Percentiles rank a stretch among this genome's conserved stretches.
phyloP scores from a whole-genome alignment of 1,140 invertebrate species.

The Campoletis sonorensis region DNA sequence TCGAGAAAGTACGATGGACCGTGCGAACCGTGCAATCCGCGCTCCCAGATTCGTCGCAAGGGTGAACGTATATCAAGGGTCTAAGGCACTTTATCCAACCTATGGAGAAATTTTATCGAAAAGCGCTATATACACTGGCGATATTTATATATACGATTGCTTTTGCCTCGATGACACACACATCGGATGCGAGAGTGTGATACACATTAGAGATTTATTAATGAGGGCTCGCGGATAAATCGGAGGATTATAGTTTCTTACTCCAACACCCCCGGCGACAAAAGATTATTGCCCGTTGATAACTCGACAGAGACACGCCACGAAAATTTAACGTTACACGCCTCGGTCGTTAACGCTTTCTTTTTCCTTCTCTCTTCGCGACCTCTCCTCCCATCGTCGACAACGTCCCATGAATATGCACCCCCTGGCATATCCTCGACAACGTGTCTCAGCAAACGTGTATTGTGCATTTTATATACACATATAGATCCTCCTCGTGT shows the following conservation, averaged over 20 bases:
- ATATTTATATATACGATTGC: not conserved
- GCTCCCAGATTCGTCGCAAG: conserved; percentile 22
- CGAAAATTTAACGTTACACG: conserved; percentile 58
- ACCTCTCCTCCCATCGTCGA: not conserved
- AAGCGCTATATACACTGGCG: not conserved
- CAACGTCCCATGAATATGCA: conserved; percentile 53
- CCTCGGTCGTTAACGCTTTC: conserved; percentile 56
- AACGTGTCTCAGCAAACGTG: conserved; percentile 19
- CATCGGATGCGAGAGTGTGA: not conserved
- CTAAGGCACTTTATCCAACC: too few relatives aligned
- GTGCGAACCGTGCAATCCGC: conserved; percentile 32
- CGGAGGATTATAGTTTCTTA: conserved; percentile 43
- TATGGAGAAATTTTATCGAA: conserved; percentile 5
- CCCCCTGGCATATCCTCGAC: conserved; percentile 27
- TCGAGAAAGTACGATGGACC: conserved; percentile 6
- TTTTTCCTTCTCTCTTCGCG: not conserved
- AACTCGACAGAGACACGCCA: conserved; percentile 57
- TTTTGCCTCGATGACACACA: not conserved
- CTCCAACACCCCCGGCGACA: conserved; percentile 43
- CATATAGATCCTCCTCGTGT: not conserved
- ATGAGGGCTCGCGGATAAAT: conserved; percentile 38
- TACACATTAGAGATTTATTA: conserved; percentile 32
- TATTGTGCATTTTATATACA: conserved; percentile 27
- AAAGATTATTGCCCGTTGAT: conserved; percentile 55
- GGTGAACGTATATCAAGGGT: not conserved